Base-by-base conservation (phyloP, 2,113 vertebrate species). In the Chaenocephalus aceratus region DNA sequence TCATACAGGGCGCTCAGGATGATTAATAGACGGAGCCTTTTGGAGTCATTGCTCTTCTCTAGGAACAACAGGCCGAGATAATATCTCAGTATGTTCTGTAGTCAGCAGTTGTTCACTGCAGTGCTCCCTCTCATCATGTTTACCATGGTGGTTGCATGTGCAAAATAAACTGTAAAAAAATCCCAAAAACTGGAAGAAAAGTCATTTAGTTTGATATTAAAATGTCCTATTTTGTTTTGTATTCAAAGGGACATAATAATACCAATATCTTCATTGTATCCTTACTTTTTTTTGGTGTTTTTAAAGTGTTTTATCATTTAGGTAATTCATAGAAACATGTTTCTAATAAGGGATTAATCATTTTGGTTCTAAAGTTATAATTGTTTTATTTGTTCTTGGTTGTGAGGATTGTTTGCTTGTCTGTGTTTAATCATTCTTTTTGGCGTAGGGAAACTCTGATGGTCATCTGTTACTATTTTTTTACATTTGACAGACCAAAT, bases 1-100 rank as follows among this genome's bases (percentile, higher is more conserved):
- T 91, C 89, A 90, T 89, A 68, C 79, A n/a, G 82, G 65, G 79
- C n/a, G 45, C 80, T 82, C 78, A 63, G 23, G 52, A 86, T 90
- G 91, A 93, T 93, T 90, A 85, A 92, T 93, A 84, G 89, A 82
- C 80, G 30, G 82, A 83, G 86, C 79, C 41, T 89, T 89, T 85
- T 68, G 79, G 84, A 90, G 82, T 89, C 88, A 86, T 92, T 80
- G 83, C 88, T 90, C 77, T 77, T 88, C 75, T 87, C 67, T 9
- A 80, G 63, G 64, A 86, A 88, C 75, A 90, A 85, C 79, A 64
- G 16, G 69, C 75, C 3, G 72, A 82, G 90, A 93, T 91, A 80
- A 10, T 56, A 92, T 94, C 90, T 90, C 56, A 70, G 59, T 56
- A 15, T 87, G 80, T 79, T 87, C 83, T 85, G 74, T 74, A 90